These are phyloP conservation scores for Hydra vulgaris DNA, from an alignment of 30 jellyfish, hydroid and myxozoan species.

Conservation along the genomic window DNA sequence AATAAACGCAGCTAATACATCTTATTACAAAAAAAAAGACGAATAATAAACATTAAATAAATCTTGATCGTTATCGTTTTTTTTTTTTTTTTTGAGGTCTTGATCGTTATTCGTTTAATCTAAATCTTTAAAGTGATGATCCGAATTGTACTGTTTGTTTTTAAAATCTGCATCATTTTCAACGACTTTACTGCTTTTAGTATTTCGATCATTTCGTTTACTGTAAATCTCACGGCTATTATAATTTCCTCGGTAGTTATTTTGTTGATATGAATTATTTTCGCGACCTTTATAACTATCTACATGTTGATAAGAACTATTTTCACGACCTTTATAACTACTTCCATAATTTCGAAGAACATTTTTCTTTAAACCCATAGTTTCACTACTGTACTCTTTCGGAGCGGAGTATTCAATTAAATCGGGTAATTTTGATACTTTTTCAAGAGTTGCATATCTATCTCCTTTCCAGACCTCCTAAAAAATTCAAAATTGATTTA, in stretches of 20 bases:
- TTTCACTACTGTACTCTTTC: not conserved
- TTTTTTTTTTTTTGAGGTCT: no score
- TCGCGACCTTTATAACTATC: no score
- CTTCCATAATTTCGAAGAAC: not conserved
- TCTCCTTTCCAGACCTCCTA: constrained; percentile 75
- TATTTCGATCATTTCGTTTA: not conserved
- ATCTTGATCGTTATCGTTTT: no score
- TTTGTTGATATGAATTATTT: no score
- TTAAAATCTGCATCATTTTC: not conserved
- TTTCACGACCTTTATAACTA: no score
- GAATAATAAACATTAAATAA: no score
- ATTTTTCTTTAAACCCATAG: not conserved
- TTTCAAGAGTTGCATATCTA: constrained; percentile 66
- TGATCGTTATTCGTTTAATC: no score
- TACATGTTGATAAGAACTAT: no score
- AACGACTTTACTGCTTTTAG: not conserved
- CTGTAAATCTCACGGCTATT: not conserved
- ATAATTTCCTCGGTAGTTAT: not conserved
- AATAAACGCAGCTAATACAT: no score
- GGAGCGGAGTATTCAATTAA: constrained; percentile 26
- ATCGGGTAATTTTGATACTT: constrained; percentile 64
- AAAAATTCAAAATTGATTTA: constrained; percentile 13
- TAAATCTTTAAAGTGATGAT: no score
- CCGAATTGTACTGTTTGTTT: not conserved
- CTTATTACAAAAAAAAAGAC: no score